Evolutionary conservation across 2,113 vertebrate species (phyloP).

Genomic region (Odontophorus gujanensis): DNA sequence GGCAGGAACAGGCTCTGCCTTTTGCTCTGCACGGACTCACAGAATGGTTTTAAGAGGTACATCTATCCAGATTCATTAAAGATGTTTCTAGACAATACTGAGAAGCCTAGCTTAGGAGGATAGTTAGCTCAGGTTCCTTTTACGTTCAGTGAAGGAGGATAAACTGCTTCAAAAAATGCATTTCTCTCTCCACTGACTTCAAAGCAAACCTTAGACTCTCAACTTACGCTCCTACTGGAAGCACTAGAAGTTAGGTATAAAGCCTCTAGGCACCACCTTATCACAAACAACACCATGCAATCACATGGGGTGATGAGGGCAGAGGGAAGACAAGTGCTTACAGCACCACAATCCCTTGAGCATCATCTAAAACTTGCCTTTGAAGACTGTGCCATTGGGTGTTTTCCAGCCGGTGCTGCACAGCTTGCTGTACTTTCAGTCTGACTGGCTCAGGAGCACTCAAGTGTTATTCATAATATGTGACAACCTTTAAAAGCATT

Average conservation of each 20-base stretch:
- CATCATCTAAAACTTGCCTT: background rate
- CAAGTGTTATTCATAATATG: background rate
- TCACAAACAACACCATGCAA: conserved; percentile 1
- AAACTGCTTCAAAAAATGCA: conserved; percentile 12
- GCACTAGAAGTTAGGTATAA: background rate
- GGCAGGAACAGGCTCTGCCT: background rate
- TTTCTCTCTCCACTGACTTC: conserved; percentile 35
- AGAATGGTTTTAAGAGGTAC: background rate
- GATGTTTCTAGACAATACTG: background rate
- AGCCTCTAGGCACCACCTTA: background rate
- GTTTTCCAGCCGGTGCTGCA: background rate
- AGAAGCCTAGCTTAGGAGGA: background rate
- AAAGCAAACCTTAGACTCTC: conserved; percentile 32
- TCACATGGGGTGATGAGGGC: background rate
- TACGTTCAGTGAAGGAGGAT: conserved; percentile 31
- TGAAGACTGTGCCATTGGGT: rapidly evolving
- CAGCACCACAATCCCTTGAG: background rate
- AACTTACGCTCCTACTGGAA: conserved; percentile 36
- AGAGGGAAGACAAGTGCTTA: background rate
- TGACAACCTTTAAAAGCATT: background rate
- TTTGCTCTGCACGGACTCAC: background rate
- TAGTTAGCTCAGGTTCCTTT: conserved; percentile 15
- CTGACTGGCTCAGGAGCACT: background rate
- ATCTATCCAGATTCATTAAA: background rate
- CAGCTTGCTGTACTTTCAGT: background rate